These are phyloP conservation scores for Macrophya annulata DNA, from an alignment of 2,888 invertebrate species.

Conservation along the genomic window DNA sequence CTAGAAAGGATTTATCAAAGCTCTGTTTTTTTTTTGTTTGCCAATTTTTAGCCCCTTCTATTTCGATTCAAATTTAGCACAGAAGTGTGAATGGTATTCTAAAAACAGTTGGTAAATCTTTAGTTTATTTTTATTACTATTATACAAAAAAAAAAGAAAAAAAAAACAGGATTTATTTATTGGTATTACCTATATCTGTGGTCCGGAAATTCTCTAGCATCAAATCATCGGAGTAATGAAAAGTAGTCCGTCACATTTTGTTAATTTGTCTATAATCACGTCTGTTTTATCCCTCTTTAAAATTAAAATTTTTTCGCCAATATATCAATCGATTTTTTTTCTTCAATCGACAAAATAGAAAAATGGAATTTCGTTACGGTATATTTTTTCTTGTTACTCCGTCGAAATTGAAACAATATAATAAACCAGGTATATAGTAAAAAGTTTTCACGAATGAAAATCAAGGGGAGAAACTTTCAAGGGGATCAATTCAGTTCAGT, in stretches of 20 bases:
- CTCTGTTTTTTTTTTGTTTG: neutral
- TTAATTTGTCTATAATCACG: too few species aligned
- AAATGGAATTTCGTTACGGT: too few species aligned
- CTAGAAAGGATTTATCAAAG: neutral
- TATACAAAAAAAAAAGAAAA: too few species aligned
- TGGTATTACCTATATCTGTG: neutral
- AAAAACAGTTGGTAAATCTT: neutral
- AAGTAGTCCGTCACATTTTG: too few species aligned
- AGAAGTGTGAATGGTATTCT: neutral
- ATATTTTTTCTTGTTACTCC: constrained; percentile 3
- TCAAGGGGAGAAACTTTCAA: neutral
- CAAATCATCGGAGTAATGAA: too few species aligned
- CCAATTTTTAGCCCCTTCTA: neutral
- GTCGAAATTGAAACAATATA: neutral
- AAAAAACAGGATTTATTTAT: neutral
- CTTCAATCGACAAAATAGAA: too few species aligned
- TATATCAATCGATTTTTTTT: too few species aligned
- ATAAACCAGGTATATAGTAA: too few species aligned
- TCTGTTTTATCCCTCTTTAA: too few species aligned
- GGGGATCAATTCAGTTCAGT: neutral
- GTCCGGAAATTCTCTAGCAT: neutral
- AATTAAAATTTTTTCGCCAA: too few species aligned
- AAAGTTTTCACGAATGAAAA: neutral
- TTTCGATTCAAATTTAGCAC: neutral
- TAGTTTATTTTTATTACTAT: neutral